phyloP scores from a whole-genome alignment of 2,113 vertebrate genomes.

The Tupaia tana region DNA sequence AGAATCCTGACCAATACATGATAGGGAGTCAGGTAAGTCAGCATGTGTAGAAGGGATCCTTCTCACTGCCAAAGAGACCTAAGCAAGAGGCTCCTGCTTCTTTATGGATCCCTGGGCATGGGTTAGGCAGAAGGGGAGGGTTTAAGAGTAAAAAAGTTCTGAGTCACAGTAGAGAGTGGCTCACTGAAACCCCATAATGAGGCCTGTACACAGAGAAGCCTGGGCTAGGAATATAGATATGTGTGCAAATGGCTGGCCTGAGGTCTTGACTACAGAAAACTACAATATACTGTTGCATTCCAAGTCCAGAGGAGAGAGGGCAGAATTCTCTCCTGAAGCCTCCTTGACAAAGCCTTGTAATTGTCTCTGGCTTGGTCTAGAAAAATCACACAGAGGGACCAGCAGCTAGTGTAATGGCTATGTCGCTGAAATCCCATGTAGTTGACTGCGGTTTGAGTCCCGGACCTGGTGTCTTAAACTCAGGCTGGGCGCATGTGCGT shows the following conservation, averaged over 20 bases:
- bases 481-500: too few relatives aligned
- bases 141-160: fast-evolving
- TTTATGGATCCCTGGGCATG: neutral
- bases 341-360: neutral
- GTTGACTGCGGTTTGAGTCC: too few relatives aligned
- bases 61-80: neutral
- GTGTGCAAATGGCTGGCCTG: fast-evolving
- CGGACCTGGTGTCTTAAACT: too few relatives aligned
- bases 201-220: fast-evolving
- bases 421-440: too few relatives aligned
- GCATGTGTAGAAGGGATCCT: too few relatives aligned
- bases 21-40: too few relatives aligned
- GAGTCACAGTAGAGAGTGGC: too few relatives aligned
- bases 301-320: neutral
- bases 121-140: neutral
- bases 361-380: neutral
- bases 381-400: neutral
- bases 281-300: fast-evolving
- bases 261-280: neutral
- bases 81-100: neutral
- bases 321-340: fast-evolving
- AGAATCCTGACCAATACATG: too few relatives aligned
- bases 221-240: neutral
- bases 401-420: too few relatives aligned
- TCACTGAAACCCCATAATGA: neutral